These are phyloP conservation scores for Synergus umbraculus DNA, from an alignment of 2,888 invertebrate genomes.

Conservation along the genomic window DNA sequence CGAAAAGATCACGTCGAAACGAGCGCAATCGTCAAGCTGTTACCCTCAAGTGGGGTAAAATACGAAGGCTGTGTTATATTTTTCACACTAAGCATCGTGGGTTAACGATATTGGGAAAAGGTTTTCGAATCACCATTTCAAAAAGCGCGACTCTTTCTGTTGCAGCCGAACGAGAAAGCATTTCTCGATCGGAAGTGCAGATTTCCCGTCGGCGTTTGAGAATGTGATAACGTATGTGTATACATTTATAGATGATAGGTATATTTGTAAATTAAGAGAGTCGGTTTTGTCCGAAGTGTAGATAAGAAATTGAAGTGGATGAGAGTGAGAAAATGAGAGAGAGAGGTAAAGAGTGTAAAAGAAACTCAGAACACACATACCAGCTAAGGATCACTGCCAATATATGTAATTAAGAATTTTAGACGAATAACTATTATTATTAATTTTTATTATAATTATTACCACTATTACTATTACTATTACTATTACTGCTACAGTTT, in stretches of 20 bases:
- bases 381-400: constrained; percentile 77
- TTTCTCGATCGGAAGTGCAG: neutral
- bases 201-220: constrained; percentile 30
- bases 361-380: constrained; percentile 69
- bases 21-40: constrained; percentile 58
- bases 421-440: constrained; percentile 59
- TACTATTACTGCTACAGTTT: constrained; percentile 54
- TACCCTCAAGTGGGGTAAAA: constrained; percentile 62
- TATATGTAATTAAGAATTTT: constrained; percentile 71
- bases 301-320: constrained; percentile 42
- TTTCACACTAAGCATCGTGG: constrained; percentile 40
- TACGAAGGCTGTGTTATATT: constrained; percentile 67
- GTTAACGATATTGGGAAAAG: constrained; percentile 43
- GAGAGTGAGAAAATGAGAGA: constrained; percentile 37
- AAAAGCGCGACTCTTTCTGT: constrained; percentile 39
- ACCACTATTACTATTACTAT: constrained; percentile 53
- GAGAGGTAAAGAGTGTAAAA: constrained; percentile 47
- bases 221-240: constrained; percentile 59
- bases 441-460: constrained; percentile 57
- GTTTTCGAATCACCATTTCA: constrained; percentile 50
- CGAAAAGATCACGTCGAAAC: constrained; percentile 28
- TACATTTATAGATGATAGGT: constrained; percentile 64
- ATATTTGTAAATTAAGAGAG: constrained; percentile 67
- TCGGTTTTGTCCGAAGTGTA: constrained; percentile 42
- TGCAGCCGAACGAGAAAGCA: neutral